phyloP scores from a whole-genome alignment of 2,113 vertebrate species.

The Onychorhynchus coronatus region DNA sequence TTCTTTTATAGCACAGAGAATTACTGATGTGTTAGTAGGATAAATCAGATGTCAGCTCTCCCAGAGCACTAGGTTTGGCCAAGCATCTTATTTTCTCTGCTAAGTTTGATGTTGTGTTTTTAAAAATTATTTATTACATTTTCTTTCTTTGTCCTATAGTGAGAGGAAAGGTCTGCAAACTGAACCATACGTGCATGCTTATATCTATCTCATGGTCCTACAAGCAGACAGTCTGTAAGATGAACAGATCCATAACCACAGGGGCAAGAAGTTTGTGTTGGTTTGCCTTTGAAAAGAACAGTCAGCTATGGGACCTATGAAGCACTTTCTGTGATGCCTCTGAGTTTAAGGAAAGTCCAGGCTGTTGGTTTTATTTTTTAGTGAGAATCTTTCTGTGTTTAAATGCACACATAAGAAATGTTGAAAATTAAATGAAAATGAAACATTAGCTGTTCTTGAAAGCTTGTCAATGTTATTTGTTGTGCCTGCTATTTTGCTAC shows the following conservation, averaged over 20 bases:
- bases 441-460: background rate
- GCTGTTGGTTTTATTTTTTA: background rate
- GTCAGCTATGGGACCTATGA: background rate
- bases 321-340: fast-evolving
- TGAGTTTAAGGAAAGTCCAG: background rate
- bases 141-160: background rate
- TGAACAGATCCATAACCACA: background rate
- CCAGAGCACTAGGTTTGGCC: background rate
- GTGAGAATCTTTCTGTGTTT: background rate
- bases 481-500: background rate
- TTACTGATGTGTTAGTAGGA: background rate
- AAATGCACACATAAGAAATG: background rate
- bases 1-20: background rate
- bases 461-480: background rate
- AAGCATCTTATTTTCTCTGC: background rate
- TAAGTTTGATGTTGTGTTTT: background rate
- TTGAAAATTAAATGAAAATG: background rate
- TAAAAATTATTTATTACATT: background rate
- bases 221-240: background rate
- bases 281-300: background rate
- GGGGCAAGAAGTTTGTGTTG: background rate
- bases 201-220: background rate
- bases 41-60: background rate
- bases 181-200: background rate
- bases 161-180: background rate